These are phyloP conservation scores for Conger conger DNA, from an alignment of 2,113 vertebrate genomes.

Conservation along the genomic window DNA sequence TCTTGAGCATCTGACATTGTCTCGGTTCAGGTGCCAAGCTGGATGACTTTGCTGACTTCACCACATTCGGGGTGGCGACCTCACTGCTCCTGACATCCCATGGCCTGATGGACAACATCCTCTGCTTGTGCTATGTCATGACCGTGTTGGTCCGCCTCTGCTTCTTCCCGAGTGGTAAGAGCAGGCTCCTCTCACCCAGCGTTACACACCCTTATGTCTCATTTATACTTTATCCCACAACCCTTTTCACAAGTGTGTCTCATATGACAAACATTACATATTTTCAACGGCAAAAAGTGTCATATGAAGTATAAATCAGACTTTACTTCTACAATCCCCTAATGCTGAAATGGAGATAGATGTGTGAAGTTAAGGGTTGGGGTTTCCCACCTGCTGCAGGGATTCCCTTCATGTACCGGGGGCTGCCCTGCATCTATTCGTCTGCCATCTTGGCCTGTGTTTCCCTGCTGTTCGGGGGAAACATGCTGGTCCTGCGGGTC, in stretches of 20 bases:
- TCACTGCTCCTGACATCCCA: conserved; percentile 77
- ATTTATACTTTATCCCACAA: no score
- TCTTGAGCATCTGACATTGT: no score
- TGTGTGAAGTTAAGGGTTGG: no score
- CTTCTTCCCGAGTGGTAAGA: conserved; percentile 82
- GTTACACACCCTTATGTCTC: no score
- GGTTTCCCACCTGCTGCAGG: conserved; percentile 51
- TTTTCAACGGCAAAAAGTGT: no score
- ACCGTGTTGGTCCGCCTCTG: conserved; percentile 82
- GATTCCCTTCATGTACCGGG: conserved; percentile 82
- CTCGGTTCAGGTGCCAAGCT: conserved; percentile 77
- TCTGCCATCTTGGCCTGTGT: conserved; percentile 80
- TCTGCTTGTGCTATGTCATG: conserved; percentile 79
- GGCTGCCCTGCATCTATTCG: conserved; percentile 86
- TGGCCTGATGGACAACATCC: conserved; percentile 71
- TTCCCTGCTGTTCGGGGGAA: conserved; percentile 76
- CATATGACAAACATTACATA: no score
- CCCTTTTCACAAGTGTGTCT: no score
- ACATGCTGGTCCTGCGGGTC: conserved; percentile 66
- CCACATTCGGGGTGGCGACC: conserved; percentile 86
- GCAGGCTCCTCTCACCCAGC: no score
- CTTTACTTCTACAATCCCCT: no score
- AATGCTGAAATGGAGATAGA: no score
- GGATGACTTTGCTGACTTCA: conserved; percentile 90
- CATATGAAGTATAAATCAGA: no score